Base-by-base conservation (phyloP, 2,113 vertebrate species). In the Psophia crepitans region DNA sequence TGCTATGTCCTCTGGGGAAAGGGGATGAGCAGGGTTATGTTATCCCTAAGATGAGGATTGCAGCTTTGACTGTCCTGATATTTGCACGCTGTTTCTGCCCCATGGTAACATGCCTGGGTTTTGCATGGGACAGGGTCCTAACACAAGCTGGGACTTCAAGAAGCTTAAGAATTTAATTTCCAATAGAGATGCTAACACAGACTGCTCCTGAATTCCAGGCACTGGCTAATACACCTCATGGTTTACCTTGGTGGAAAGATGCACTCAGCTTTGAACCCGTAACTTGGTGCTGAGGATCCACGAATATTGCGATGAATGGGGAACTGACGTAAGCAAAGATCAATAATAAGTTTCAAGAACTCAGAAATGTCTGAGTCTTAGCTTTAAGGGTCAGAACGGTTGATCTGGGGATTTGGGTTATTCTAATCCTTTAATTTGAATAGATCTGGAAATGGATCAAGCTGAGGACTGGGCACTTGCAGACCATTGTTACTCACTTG, bases 401-500 rank as follows among this genome's bases (percentile, higher is more conserved):
- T 85, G 46, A 71, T 74, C 8, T 58, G 37, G 37, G n/a, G 26
- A 32, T 57, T 74, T 65, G 30, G 56, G 12, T 93, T 91, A 48
- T 66, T 64, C 48, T 32, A 87, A 2, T 61, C 17, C 8, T 70
- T 76, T 30, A 64, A 35, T 68, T 10, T 77, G 30, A 64, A 30
- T 12, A 70, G 21, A 76, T 73, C 19, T 56, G 32, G 20, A 83
- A 43, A 39, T 46, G n/a, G 44, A 68, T 35, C 53, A 41, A 63
- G 37, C 26, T 80, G 53, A 84, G 39, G 14, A 37, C 23, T 46
- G 14, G 44, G 20, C 8, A 11, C 19, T 61, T 70, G 49, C 6
- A 82, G 24, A n/a, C 21, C 24, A 27, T 16, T 0, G 0, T 16
- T 66, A 28, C 37, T 76, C 2, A 30, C 48, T 90, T 69, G 69